Conservation (phyloP, 2,113 vertebrate genomes). For the Hiodon tergisus region DNA sequence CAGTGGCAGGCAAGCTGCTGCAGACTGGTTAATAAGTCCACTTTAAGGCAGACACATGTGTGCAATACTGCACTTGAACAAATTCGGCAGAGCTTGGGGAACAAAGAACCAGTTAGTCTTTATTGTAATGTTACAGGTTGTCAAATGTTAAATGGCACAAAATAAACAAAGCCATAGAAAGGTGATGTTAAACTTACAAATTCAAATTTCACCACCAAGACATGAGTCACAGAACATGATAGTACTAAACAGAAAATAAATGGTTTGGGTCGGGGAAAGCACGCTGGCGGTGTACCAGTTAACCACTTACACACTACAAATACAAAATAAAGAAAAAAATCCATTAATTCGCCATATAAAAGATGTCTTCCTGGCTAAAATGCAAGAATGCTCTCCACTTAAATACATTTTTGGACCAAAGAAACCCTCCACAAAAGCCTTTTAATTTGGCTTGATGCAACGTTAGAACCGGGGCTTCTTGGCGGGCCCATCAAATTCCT, state of each 20-base stretch:
- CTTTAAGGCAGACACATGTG: not conserved
- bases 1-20: no score
- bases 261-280: conserved; percentile 46
- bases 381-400: conserved; percentile 81
- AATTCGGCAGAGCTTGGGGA: conserved; percentile 49
- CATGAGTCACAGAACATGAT: conserved; percentile 61
- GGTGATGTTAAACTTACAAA: conserved; percentile 61
- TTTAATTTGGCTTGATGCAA: conserved; percentile 38
- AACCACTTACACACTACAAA: conserved; percentile 51
- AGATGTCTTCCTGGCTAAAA: conserved; percentile 80
- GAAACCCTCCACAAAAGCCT: conserved; percentile 68
- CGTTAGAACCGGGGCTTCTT: conserved; percentile 98
- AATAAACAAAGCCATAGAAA: conserved; percentile 82
- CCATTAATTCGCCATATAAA: conserved; percentile 51
- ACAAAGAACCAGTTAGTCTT: conserved; percentile 65
- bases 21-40: no score
- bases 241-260: conserved; percentile 60
- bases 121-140: conserved; percentile 93
- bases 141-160: conserved; percentile 83
- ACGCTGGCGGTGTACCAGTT: conserved; percentile 39
- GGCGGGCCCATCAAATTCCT: conserved; percentile 95
- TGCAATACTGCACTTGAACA: conserved; percentile 37
- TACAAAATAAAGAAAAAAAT: conserved; percentile 58
- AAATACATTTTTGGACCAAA: conserved; percentile 81
- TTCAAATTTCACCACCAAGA: conserved; percentile 48